Percentiles rank a stretch among this genome's conserved stretches.
Evolutionary conservation across 2,113 vertebrate genomes (phyloP).

Genomic region (Pionites leucogaster): DNA sequence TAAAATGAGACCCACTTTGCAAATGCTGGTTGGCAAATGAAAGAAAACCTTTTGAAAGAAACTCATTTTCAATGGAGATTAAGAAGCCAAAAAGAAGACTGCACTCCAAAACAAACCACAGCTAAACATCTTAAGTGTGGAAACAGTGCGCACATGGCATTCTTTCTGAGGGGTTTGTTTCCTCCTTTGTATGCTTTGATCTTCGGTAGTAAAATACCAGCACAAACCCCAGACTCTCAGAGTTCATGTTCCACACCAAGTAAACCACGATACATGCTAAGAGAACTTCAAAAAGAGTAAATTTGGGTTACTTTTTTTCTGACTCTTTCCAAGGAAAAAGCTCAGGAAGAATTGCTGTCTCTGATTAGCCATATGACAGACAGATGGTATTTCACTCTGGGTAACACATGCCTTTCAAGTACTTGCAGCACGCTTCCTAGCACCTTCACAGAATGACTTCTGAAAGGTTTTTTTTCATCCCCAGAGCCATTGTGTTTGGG

Average conservation of each 20-base stretch:
- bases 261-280: background rate
- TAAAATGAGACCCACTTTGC: background rate
- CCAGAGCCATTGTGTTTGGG: background rate
- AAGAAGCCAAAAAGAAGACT: background rate
- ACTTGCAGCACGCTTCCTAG: background rate
- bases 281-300: background rate
- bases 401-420: background rate
- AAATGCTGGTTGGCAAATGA: background rate
- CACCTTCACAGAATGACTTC: background rate
- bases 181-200: background rate
- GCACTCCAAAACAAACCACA: background rate
- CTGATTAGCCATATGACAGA: background rate
- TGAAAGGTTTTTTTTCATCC: background rate
- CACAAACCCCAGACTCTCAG: background rate
- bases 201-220: background rate
- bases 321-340: background rate
- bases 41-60: background rate
- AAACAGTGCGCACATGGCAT: accelerated
- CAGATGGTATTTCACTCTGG: background rate
- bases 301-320: background rate
- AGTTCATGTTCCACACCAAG: background rate
- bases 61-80: background rate
- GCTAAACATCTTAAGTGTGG: background rate
- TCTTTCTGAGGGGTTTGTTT: background rate
- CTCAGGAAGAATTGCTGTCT: background rate